Evolutionary conservation across 1,140 invertebrate genomes (phyloP).

Genomic region (Onthophagus taurus): DNA sequence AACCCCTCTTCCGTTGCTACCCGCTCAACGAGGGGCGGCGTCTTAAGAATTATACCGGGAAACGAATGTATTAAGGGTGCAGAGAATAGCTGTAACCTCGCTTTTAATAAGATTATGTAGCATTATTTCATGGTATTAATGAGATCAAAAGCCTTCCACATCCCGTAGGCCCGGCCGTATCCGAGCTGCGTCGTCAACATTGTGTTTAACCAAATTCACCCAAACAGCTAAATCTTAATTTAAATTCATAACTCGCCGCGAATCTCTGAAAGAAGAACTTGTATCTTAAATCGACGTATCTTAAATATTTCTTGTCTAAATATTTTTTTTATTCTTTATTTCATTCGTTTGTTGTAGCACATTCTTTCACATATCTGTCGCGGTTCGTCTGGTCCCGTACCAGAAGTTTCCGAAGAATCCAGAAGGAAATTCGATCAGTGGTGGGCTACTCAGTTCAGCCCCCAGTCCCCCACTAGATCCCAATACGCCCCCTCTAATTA

Average conservation of each 20-base stretch:
- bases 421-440: constrained; percentile 68
- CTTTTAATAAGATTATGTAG: constrained; percentile 53
- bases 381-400: constrained; percentile 44
- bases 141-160: constrained; percentile 49
- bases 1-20: no score
- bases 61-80: constrained; percentile 37
- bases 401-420: constrained; percentile 64
- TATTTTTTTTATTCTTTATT: not conserved
- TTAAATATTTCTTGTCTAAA: constrained; percentile 6
- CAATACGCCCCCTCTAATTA: constrained; percentile 30
- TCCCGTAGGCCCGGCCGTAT: constrained; percentile 29
- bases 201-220: not conserved
- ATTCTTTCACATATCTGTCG: constrained; percentile 67
- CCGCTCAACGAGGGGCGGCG: no score
- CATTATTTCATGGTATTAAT: constrained; percentile 55
- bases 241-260: no score
- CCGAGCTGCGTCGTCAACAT: constrained; percentile 17
- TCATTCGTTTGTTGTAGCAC: constrained; percentile 57
- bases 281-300: no score
- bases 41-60: constrained; percentile 36
- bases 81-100: constrained; percentile 44
- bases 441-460: constrained; percentile 55
- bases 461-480: constrained; percentile 36
- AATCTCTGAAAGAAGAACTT: no score
- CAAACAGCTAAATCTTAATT: not conserved